Base-by-base conservation (phyloP, 2,113 vertebrate genomes). In the Lonchura striata region DNA sequence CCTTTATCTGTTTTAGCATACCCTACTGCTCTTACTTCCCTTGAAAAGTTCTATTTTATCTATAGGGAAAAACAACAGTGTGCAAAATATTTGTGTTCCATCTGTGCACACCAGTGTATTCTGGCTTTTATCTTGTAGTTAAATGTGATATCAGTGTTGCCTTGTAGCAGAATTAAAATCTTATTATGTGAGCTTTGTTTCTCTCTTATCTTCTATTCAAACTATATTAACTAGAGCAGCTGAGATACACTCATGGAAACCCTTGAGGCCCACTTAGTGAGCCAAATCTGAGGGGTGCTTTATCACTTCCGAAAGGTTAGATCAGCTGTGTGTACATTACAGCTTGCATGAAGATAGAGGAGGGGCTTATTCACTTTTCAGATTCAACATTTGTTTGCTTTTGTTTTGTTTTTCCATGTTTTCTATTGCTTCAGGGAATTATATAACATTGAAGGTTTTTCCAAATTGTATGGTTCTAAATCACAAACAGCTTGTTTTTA, bases 151-250 rank as follows among this genome's bases (percentile, higher is more conserved):
- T 84, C 86, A 90, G n/a, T 31, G 69, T 82, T 35, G 2, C 82
- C 72, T 65, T 64, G 65, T 88, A 96, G 79, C 42, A 68, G 78
- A 89, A 86, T 96, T 89, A 92, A 94, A 97, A 96, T 95, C 53
- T 65, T 92, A 82, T 70, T 71, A 95, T 61, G 44, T 90, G 77
- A 42, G 71, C 72, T 94, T 93, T 95, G 31, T 84, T 95, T 72
- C 64, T 88, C 68, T 78, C 78, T 92, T 95, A 60, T 91, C 60
- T 78, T 49, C 72, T 79, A 60, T 91, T 68, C 77, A 83, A 89
- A 72, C 70, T 91, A 11, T 87, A 68, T 95, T 94, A 95, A 56
- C 65, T 61, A 22, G 23, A 87, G 83, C 70, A 22, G 72, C 88
- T 24, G 68, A 95, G 82, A 57, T 74, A 94, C 11, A 56, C 61